Conservation (phyloP, 2,113 vertebrate species). For the Ardeotis arabs region DNA sequence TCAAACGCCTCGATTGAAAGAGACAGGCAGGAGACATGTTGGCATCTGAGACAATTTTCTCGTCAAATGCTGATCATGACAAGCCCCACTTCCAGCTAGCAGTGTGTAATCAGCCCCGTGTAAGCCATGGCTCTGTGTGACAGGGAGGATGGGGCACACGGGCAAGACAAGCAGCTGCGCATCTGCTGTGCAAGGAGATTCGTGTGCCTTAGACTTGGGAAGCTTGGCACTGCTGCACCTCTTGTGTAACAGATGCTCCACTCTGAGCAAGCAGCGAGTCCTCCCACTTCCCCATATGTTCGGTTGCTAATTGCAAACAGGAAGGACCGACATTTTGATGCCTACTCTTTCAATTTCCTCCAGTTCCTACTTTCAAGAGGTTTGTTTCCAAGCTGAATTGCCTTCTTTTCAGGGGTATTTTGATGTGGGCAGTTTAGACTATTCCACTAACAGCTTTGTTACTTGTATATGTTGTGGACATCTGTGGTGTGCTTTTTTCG, state of each 20-base stretch:
- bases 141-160: accelerated
- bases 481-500: not conserved
- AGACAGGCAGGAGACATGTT: not conserved
- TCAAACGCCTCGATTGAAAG: not conserved
- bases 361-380: not conserved
- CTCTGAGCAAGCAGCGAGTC: not conserved
- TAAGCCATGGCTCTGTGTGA: not conserved
- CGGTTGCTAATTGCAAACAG: not conserved
- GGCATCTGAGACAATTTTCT: not conserved
- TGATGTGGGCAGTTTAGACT: not conserved
- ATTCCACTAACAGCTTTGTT: not conserved
- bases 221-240: not conserved
- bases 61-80: not conserved
- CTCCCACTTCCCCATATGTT: not conserved
- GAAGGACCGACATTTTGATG: not conserved
- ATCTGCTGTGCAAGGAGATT: not conserved
- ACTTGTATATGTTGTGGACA: not conserved
- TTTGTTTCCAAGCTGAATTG: not conserved
- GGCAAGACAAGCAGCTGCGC: not conserved
- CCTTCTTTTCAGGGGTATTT: not conserved
- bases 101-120: not conserved
- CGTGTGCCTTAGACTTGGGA: not conserved
- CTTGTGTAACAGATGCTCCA: conserved; percentile 10
- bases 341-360: not conserved
- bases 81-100: not conserved